These are phyloP conservation scores for Lepidothrix coronata DNA, from an alignment of 2,113 vertebrate species.

Conservation along the genomic window DNA sequence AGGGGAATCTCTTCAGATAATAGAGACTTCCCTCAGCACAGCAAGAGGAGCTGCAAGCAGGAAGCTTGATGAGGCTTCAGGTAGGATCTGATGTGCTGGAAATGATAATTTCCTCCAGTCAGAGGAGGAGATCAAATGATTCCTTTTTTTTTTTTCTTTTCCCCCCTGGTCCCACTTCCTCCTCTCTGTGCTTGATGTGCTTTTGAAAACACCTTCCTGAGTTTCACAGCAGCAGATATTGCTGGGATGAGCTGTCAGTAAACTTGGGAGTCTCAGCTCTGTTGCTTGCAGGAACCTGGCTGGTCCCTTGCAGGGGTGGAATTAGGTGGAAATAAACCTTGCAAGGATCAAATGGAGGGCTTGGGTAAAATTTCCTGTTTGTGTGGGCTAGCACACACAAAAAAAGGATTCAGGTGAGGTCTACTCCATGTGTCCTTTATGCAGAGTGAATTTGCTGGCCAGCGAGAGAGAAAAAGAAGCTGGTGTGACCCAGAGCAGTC, in stretches of 20 bases:
- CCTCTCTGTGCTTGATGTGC: background rate
- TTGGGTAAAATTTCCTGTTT: background rate
- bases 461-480: background rate
- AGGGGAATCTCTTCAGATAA: background rate
- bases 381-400: background rate
- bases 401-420: background rate
- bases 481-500: background rate
- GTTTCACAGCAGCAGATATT: background rate
- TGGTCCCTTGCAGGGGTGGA: background rate
- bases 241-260: background rate
- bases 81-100: background rate
- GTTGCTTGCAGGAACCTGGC: background rate
- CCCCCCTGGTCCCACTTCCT: background rate
- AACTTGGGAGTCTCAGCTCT: background rate
- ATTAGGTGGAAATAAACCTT: background rate
- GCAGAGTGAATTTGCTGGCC: background rate
- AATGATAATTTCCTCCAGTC: background rate
- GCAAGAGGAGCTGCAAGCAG: background rate
- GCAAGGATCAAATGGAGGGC: background rate
- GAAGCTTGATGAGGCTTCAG: background rate
- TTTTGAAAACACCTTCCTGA: background rate
- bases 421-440: background rate
- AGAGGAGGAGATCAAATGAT: background rate
- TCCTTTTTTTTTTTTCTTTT: background rate
- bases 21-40: background rate